These are phyloP conservation scores for Tipula unca DNA, from an alignment of 2,888 invertebrate genomes.

Conservation along the genomic window DNA sequence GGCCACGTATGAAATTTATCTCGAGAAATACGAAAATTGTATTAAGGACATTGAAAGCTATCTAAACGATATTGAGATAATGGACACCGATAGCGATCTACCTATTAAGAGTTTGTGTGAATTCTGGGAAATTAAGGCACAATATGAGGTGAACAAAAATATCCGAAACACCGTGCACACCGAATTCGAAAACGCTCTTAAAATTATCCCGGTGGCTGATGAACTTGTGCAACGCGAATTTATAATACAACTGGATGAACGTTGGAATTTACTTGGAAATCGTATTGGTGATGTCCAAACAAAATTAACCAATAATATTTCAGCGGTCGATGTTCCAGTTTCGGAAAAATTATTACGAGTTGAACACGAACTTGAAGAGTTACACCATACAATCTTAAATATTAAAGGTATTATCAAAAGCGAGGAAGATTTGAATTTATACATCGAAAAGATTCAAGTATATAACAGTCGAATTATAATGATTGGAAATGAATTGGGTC, in stretches of 20 bases:
- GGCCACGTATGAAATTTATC: conserved; percentile 62
- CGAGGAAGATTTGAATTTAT: conserved; percentile 72
- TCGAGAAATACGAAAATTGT: conserved; percentile 68
- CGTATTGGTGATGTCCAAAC: conserved; percentile 58
- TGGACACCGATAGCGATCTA: conserved; percentile 48
- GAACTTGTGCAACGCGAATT: conserved; percentile 73
- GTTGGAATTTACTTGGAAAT: conserved; percentile 59
- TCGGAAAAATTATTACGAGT: conserved; percentile 65
- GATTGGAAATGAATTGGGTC: conserved; percentile 71
- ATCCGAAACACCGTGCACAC: conserved; percentile 63
- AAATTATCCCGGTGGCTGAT: conserved; percentile 73
- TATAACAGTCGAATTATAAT: conserved; percentile 64
- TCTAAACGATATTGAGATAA: conserved; percentile 51
- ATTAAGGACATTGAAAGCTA: conserved; percentile 65
- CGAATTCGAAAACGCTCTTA: conserved; percentile 67
- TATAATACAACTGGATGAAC: conserved; percentile 66
- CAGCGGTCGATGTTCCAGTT: conserved; percentile 63
- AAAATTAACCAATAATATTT: conserved; percentile 59
- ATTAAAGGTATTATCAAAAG: conserved; percentile 72
- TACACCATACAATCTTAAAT: conserved; percentile 58
- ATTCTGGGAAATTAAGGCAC: conserved; percentile 84
- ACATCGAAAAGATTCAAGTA: conserved; percentile 72
- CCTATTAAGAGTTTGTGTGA: conserved; percentile 65
- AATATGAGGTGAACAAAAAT: conserved; percentile 74
- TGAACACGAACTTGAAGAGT: conserved; percentile 67